These are phyloP conservation scores for Burhinus oedicnemus DNA, from an alignment of 2,113 vertebrate species.

Conservation along the genomic window DNA sequence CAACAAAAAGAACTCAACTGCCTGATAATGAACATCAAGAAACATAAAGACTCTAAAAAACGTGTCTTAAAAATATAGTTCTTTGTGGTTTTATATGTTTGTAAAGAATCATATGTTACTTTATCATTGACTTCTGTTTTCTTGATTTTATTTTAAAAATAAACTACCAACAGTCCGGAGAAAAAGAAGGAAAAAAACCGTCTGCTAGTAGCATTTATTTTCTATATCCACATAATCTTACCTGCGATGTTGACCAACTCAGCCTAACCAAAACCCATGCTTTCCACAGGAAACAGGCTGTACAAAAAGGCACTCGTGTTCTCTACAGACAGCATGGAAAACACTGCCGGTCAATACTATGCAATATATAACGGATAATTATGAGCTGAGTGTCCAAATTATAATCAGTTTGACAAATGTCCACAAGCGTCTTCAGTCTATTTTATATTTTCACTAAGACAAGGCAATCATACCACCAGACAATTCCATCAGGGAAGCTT, in stretches of 20 bases:
- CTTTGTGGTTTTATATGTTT: background rate
- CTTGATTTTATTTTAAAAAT: background rate
- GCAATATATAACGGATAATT: constrained; percentile 84
- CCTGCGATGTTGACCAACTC: constrained; percentile 67
- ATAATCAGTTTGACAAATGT: constrained; percentile 88
- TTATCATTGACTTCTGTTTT: background rate
- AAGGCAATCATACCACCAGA: constrained; percentile 89
- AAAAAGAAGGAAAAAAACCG: background rate
- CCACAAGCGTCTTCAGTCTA: constrained; percentile 84
- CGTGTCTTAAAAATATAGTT: background rate
- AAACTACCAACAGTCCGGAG: background rate
- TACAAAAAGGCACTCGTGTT: constrained; percentile 65
- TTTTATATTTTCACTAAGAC: constrained; percentile 89
- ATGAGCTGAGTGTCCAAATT: constrained; percentile 84
- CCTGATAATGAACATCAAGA: constrained; percentile 49
- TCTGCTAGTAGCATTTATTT: constrained; percentile 21
- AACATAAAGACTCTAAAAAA: constrained; percentile 9
- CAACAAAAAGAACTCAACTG: constrained; percentile 61
- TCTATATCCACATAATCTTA: constrained; percentile 52
- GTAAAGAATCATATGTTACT: background rate
- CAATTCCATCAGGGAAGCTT: constrained; percentile 92
- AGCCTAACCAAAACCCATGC: constrained; percentile 61
- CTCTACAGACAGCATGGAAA: constrained; percentile 64
- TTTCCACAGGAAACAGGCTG: constrained; percentile 64
- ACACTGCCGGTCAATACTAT: constrained; percentile 73